Conservation (phyloP, 2,113 vertebrate genomes). For the Neotoma lepida region DNA sequence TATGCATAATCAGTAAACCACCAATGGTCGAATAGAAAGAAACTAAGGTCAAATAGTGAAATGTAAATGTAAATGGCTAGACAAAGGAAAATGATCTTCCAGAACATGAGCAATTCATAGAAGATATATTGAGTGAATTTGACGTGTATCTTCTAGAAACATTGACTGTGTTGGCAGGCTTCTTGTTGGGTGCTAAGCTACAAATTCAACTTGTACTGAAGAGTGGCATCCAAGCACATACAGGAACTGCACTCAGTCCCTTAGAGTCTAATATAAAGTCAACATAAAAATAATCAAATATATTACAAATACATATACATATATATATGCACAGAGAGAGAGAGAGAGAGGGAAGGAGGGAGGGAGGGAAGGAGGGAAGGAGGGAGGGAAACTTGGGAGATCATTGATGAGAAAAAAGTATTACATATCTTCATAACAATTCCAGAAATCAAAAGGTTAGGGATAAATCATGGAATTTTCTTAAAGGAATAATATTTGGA, state of each 20-base stretch:
- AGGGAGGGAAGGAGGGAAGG: too few species aligned
- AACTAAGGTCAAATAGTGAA: constrained; percentile 2
- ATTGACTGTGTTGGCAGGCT: not conserved
- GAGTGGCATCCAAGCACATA: not conserved
- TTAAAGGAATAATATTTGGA: not conserved
- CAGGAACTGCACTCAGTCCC: not conserved
- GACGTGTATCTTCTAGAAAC: not conserved
- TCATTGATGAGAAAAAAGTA: not conserved
- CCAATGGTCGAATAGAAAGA: not conserved
- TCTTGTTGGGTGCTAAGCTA: not conserved
- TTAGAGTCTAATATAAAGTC: constrained; percentile 78
- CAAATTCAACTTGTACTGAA: not conserved
- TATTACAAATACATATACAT: too few species aligned
- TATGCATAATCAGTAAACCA: not conserved
- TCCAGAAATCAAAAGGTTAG: constrained; percentile 77
- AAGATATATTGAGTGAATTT: constrained; percentile 33
- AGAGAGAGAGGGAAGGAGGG: too few species aligned
- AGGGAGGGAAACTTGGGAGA: too few species aligned
- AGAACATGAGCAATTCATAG: constrained; percentile 26
- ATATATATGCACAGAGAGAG: too few species aligned
- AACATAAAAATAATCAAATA: constrained; percentile 85
- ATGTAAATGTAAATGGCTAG: constrained; percentile 36
- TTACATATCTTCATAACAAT: constrained; percentile 81
- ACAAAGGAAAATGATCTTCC: constrained; percentile 21
- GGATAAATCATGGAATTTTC: constrained; percentile 81